Evolutionary conservation across 2,888 invertebrate species (phyloP).

Genomic region (Pocota personata): DNA sequence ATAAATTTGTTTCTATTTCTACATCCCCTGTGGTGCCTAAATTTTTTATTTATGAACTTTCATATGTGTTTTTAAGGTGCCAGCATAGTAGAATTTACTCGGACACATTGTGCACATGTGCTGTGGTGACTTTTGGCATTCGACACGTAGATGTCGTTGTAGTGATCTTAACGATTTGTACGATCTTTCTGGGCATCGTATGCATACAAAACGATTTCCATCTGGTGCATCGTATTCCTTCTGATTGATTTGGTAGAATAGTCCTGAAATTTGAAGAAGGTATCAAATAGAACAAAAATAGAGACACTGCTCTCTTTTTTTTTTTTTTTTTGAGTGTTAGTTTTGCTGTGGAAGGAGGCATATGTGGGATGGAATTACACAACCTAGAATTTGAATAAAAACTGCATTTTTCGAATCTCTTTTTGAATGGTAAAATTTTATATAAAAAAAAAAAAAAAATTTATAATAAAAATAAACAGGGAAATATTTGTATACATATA

Average conservation of each 20-base stretch:
- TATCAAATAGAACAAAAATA: slow-evolving; percentile 60
- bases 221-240: slow-evolving; percentile 6
- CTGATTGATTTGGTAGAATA: not conserved
- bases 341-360: slow-evolving; percentile 20
- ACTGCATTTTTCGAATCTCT: slow-evolving; percentile 59
- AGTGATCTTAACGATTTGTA: slow-evolving; percentile 81
- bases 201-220: slow-evolving; percentile 71
- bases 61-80: slow-evolving; percentile 75
- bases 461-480: slow-evolving; percentile 51
- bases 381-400: slow-evolving; percentile 46
- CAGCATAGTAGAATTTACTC: slow-evolving; percentile 78
- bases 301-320: slow-evolving; percentile 11
- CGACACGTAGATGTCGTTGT: slow-evolving; percentile 83
- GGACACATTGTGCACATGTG: slow-evolving; percentile 82
- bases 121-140: slow-evolving; percentile 83
- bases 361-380: not conserved
- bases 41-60: slow-evolving; percentile 75
- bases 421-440: slow-evolving; percentile 74
- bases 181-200: slow-evolving; percentile 75
- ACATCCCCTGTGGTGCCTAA: not conserved
- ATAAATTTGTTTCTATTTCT: not conserved
- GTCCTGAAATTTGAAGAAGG: slow-evolving; percentile 68
- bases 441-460: slow-evolving; percentile 58
- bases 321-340: slow-evolving; percentile 7
- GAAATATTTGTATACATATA: slow-evolving; percentile 50